Evolutionary conservation across 1,140 invertebrate species (phyloP), one percentile per base, ranked within the genome.

Genomic region (Carposina sasakii): DNA sequence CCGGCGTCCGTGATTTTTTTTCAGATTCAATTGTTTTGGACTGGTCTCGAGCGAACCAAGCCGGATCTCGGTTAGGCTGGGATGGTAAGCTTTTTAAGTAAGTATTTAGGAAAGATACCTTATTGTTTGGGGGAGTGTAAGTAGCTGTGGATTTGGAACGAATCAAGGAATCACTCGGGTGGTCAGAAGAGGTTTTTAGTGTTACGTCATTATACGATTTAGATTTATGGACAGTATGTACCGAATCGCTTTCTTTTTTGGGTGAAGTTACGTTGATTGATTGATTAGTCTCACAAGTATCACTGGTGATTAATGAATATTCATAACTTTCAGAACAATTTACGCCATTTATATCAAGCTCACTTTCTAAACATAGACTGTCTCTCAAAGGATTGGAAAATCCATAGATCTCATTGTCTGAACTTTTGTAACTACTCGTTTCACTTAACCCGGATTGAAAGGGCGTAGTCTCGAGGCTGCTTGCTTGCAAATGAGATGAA

Each of bases 351-450:
- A n/a, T n/a, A n/a, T n/a, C n/a, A n/a, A n/a, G n/a, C n/a, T n/a
- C n/a, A n/a, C n/a, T n/a, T n/a, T n/a, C n/a, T n/a, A n/a, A n/a
- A n/a, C n/a, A n/a, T n/a, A n/a, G n/a, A n/a, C n/a, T n/a, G n/a
- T n/a, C n/a, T n/a, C n/a, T n/a, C n/a, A n/a, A n/a, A n/a, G n/a
- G n/a, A n/a, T n/a, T n/a, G n/a, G n/a, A n/a, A n/a, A n/a, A n/a
- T 23, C 74, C 72, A 33, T 47, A 71, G 45, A 71, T 85, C 62
- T 86, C 85, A 50, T 86, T 81, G 54, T 86, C 85, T 21, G 85
- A 85, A 71, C 85, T 86, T 70, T 86, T 86, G 58, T 81, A 82
- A 62, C 83, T 86, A 54, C 85, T 86, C 39, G 72, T 54, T 67
- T 85, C 83, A 60, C 79, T 86, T 12, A 63, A 42, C 10, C 64